A percentile compares a stretch with the other conserved stretches of the same genome.
Evolutionary conservation across 2,888 invertebrate species (phyloP).

Genomic region (Entomobrya proxima): DNA sequence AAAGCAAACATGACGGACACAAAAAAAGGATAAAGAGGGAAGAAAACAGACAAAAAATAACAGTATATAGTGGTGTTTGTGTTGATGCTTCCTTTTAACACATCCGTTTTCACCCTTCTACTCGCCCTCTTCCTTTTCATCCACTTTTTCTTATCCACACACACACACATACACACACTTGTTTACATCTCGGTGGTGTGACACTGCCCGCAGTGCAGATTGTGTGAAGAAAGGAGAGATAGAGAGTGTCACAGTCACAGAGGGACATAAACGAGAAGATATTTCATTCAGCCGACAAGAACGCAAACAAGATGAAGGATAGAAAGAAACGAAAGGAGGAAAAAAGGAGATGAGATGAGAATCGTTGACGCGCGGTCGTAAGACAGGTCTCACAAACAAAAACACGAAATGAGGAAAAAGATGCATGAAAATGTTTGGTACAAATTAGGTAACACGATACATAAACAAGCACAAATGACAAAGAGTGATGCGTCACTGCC

Average conservation of each 20-base stretch:
- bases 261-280: slow-evolving; percentile 13
- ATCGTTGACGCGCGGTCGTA: not conserved
- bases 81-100: slow-evolving; percentile 57
- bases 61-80: not conserved
- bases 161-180: slow-evolving; percentile 19
- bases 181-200: slow-evolving; percentile 18
- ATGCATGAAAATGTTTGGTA: slow-evolving; percentile 18
- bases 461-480: slow-evolving; percentile 36
- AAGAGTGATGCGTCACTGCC: not conserved
- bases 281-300: slow-evolving; percentile 36
- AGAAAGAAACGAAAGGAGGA: slow-evolving; percentile 5
- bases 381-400: slow-evolving; percentile 26
- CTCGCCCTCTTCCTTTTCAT: not conserved
- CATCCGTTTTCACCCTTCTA: slow-evolving; percentile 43
- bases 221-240: not conserved
- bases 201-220: slow-evolving; percentile 36
- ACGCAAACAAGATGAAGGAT: slow-evolving; percentile 35
- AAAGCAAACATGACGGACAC: slow-evolving; percentile 35
- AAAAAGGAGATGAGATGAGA: slow-evolving; percentile 41
- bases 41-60: not conserved
- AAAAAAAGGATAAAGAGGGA: not conserved
- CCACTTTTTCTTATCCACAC: not conserved
- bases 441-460: slow-evolving; percentile 61
- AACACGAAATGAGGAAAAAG: slow-evolving; percentile 24
- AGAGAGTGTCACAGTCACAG: slow-evolving; percentile 12